phyloP scores from a whole-genome alignment of 2,797 vertebrate genomes.

The Hylomyscus alleni region DNA sequence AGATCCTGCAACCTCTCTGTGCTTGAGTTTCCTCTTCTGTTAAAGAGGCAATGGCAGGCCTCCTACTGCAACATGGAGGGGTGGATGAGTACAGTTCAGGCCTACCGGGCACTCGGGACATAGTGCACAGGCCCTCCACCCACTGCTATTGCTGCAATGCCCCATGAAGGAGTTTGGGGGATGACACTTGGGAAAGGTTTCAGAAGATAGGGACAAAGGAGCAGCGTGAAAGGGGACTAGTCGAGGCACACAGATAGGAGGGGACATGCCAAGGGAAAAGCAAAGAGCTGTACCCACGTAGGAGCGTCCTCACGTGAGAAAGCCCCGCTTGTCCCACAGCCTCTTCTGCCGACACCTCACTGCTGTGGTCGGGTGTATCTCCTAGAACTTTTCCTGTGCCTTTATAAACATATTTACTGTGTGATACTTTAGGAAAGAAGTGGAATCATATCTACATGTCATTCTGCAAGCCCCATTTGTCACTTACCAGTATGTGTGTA shows the following conservation, averaged over 20 bases:
- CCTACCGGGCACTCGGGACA: neutral
- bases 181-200: neutral
- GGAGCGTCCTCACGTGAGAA: neutral
- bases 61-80: neutral
- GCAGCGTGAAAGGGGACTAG: neutral
- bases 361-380: neutral
- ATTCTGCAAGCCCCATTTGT: neutral
- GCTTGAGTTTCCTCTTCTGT: constrained; percentile 33
- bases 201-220: neutral
- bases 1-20: neutral
- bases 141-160: neutral
- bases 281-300: neutral
- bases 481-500: neutral
- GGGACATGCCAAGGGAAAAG: neutral
- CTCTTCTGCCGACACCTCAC: neutral
- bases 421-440: neutral
- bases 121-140: fast-evolving
- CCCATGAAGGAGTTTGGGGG: neutral
- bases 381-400: neutral
- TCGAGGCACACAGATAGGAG: neutral
- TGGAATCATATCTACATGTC: neutral
- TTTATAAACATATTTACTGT: neutral
- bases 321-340: neutral
- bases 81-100: neutral
- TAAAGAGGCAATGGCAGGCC: neutral